Evolutionary conservation across 2,888 invertebrate species (phyloP), one percentile per base, ranked within the genome.

Genomic region (Sympetrum striolatum): DNA sequence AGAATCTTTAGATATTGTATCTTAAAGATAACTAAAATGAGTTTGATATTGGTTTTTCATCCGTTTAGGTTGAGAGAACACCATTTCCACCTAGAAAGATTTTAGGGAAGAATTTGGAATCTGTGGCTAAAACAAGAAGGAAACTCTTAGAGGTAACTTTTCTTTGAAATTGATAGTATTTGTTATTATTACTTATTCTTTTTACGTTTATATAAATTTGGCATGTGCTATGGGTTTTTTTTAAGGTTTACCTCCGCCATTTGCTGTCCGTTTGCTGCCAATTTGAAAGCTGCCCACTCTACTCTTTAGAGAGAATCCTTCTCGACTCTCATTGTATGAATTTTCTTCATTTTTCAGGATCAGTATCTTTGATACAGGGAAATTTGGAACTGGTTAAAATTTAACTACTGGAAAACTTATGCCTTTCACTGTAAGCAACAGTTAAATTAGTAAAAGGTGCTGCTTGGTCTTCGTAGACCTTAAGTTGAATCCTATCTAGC

Each of bases 291-390:
- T 97, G 97, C 92, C 96, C 97, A 80, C 95, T 98, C 60, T 93
- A 94, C 92, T 93, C 93, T 91, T 94, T 92, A 93, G 93, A 90
- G 93, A 94, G 31, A 93, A 93, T 90, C 95, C 96, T 93, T 96
- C 96, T 90, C 95, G 96, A 92, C 95, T 96, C 93, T 95, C 96
- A 91, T 95, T 98, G 92, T 95, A 96, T 92, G 96, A 96, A 93
- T 97, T 98, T 94, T 97, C 97, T 93, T 96, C 96, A 81, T 98
- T 98, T 95, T 98, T 98, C 95, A 95, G 96, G 92, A 97, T 97
- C 94, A 98, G 98, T 92, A 96, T 97, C 93, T 98, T 98, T 95
- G 98, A 98, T 94, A 97, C 96, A 94, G 97, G 97, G 93, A 97
- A 97, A 94, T 97, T 97, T 93, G 97, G 97, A 93, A 98, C 97